These are phyloP conservation scores for Pteropus alecto DNA, from an alignment of 2,113 vertebrate genomes.

Conservation along the genomic window DNA sequence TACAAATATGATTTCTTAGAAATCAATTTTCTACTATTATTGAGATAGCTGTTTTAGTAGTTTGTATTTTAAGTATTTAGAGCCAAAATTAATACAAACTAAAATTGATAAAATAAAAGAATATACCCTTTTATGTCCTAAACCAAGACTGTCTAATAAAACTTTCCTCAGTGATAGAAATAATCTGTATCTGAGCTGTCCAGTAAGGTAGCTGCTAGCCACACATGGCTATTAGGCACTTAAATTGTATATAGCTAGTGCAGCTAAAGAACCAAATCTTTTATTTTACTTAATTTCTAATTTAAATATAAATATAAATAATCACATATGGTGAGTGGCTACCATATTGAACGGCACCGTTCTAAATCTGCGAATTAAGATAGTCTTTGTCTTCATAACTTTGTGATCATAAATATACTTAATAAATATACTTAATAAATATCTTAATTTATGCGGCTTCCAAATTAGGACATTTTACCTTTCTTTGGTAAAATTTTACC, in stretches of 20 bases:
- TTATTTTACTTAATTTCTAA: not conserved
- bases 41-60: not conserved
- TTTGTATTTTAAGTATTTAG: constrained; percentile 2
- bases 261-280: not conserved
- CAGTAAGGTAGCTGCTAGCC: not conserved
- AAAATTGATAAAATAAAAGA: not conserved
- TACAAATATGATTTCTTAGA: constrained; percentile 8
- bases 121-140: not conserved
- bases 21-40: not conserved
- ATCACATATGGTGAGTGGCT: not conserved
- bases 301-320: constrained; percentile 21
- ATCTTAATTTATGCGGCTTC: no score
- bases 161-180: not conserved
- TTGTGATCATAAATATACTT: not conserved
- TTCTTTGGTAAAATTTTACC: constrained; percentile 8
- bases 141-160: not conserved
- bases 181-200: not conserved
- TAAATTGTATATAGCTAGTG: not conserved
- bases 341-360: not conserved
- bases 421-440: no score
- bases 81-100: not conserved
- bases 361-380: not conserved
- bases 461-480: not conserved
- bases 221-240: not conserved
- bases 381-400: not conserved